Percentiles rank a stretch among this genome's conserved stretches.
phyloP scores from a whole-genome alignment of 2,113 vertebrate species.

The Equus przewalskii region DNA sequence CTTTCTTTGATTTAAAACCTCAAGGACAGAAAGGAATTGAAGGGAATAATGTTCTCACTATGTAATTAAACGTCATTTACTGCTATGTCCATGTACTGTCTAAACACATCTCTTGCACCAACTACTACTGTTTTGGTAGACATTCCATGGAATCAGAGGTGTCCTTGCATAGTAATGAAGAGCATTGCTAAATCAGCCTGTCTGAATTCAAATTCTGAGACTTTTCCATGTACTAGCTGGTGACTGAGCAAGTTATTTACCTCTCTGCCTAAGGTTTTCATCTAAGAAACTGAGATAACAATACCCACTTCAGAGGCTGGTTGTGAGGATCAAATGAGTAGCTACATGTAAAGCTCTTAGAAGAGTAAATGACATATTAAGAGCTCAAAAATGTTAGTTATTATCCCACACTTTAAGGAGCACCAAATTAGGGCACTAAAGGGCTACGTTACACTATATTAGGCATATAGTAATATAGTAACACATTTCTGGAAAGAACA shows the following conservation, averaged over 20 bases:
- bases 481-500: slow-evolving; percentile 46
- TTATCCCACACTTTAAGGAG: background rate
- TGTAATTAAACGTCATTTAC: slow-evolving; percentile 18
- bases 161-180: background rate
- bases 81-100: background rate
- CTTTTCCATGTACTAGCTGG: background rate
- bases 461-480: background rate
- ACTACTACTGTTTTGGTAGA: background rate
- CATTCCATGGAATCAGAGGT: background rate
- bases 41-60: slow-evolving; percentile 38
- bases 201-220: slow-evolving; percentile 4
- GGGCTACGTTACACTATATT: background rate
- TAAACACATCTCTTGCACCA: slow-evolving; percentile 10
- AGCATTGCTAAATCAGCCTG: background rate
- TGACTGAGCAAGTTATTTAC: background rate
- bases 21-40: background rate
- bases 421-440: background rate
- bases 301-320: background rate
- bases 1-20: slow-evolving; percentile 7
- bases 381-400: background rate
- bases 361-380: background rate
- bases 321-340: background rate
- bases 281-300: background rate
- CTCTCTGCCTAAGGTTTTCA: slow-evolving; percentile 4
- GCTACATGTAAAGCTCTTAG: background rate